Conservation (phyloP, 2,797 vertebrate species). For the Xiphorhynchus erythropygius region DNA sequence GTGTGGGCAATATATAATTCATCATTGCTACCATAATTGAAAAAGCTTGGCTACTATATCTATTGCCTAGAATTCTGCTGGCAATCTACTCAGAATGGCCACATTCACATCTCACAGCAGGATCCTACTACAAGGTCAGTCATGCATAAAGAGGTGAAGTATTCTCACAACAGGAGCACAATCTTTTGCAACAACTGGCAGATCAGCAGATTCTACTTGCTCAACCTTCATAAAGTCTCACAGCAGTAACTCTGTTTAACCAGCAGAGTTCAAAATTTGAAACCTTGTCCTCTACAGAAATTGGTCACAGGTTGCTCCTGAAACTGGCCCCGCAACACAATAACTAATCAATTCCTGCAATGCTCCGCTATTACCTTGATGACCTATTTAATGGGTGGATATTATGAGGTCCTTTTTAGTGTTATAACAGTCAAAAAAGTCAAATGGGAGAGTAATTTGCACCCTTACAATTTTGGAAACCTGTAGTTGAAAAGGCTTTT, state of each 20-base stretch:
- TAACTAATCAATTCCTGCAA: constrained; percentile 26
- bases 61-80: not conserved
- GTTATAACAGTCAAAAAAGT: not conserved
- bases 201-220: constrained; percentile 37
- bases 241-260: constrained; percentile 34
- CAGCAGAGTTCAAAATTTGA: constrained; percentile 47
- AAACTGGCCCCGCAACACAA: not conserved
- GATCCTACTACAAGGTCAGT: not conserved
- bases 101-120: not conserved
- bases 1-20: not conserved
- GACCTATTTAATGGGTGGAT: not conserved
- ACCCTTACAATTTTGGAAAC: not conserved
- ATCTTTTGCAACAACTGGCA: not conserved
- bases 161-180: constrained; percentile 30
- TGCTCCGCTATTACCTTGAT: not conserved
- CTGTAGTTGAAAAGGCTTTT: not conserved
- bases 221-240: constrained; percentile 47
- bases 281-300: not conserved
- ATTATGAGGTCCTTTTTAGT: not conserved
- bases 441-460: not conserved
- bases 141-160: not conserved
- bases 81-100: not conserved
- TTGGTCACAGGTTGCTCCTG: not conserved
- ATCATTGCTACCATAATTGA: not conserved
- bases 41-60: not conserved